Percentiles rank a stretch among this genome's conserved stretches.
Conservation (phyloP, 37 sponge, comb jelly and placozoan genomes). For the Oopsacas minuta region DNA sequence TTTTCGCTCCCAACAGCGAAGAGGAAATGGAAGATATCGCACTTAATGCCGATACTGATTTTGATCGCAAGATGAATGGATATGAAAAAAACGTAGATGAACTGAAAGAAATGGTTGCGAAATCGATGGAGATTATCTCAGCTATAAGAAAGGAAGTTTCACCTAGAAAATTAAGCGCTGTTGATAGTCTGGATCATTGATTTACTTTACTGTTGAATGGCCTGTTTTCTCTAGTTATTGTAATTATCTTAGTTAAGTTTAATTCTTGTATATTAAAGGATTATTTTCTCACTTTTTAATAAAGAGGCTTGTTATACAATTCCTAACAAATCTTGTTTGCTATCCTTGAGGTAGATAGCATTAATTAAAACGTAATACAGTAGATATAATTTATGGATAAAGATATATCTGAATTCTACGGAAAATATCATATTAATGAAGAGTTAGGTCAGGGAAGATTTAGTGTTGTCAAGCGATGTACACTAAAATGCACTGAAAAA, state of each 20-base stretch:
- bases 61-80: neutral
- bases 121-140: neutral
- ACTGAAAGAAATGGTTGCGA: neutral
- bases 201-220: too few relatives aligned
- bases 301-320: too few relatives aligned
- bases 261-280: neutral
- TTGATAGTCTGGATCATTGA: too few relatives aligned
- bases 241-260: too few relatives aligned
- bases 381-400: too few relatives aligned
- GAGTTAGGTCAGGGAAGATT: constrained; percentile 14
- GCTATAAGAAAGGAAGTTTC: too few relatives aligned
- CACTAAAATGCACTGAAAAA: constrained; percentile 16
- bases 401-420: neutral
- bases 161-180: too few relatives aligned
- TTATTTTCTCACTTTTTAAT: too few relatives aligned
- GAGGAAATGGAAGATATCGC: neutral
- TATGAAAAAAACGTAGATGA: neutral
- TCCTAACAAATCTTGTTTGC: too few relatives aligned
- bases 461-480: constrained; percentile 33
- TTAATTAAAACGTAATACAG: too few relatives aligned
- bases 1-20: neutral
- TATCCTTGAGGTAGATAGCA: too few relatives aligned
- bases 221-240: too few relatives aligned
- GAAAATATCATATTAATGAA: neutral
- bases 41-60: neutral